These are phyloP conservation scores for Propithecus coquereli DNA, from an alignment of 2,113 vertebrate genomes.

Conservation along the genomic window DNA sequence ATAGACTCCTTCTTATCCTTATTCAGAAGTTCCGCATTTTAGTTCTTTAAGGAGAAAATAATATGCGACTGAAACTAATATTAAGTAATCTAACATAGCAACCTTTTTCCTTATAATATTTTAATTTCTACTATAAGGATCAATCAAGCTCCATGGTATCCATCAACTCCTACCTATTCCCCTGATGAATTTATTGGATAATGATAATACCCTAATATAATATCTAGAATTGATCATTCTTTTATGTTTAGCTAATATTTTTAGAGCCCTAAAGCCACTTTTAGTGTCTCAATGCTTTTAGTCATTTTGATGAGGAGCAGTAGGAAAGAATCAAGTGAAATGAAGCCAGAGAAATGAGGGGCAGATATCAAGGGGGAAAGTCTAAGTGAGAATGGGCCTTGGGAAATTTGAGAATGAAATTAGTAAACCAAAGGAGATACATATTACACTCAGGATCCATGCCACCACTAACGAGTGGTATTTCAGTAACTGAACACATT, in stretches of 20 bases:
- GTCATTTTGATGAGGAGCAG: background rate
- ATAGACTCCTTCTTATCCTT: background rate
- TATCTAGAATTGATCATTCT: background rate
- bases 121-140: background rate
- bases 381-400: background rate
- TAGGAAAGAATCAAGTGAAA: background rate
- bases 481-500: background rate
- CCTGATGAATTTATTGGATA: background rate
- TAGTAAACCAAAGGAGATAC: background rate
- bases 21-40: background rate
- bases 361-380: background rate
- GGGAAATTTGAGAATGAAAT: background rate
- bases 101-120: background rate
- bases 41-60: background rate
- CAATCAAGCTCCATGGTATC: background rate
- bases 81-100: background rate
- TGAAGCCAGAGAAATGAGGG: background rate
- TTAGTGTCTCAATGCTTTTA: background rate
- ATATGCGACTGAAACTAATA: background rate
- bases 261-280: background rate
- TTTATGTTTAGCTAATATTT: background rate
- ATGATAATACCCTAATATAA: background rate
- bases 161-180: background rate
- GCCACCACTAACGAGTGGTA: background rate
- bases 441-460: background rate